Percentiles rank a stretch among this genome's conserved stretches.
Evolutionary conservation across 2,113 vertebrate genomes (phyloP).

Genomic region (Podarcis muralis): DNA sequence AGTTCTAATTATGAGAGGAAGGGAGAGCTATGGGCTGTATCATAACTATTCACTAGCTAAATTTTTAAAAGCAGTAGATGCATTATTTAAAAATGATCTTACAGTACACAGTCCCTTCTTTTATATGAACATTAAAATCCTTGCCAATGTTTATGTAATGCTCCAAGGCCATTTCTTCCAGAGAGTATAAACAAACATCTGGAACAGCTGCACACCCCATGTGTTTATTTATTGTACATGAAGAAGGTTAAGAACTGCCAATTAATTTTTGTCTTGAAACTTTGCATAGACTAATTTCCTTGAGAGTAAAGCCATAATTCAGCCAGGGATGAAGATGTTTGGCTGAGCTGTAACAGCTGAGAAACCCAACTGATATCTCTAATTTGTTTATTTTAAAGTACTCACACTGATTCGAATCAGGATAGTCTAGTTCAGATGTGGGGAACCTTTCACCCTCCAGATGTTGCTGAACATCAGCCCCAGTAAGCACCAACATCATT

Average conservation of each 20-base stretch:
- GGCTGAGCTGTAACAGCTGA: not conserved
- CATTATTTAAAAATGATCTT: not conserved
- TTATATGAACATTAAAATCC: not conserved
- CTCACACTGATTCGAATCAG: not conserved
- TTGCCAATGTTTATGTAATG: slow-evolving; percentile 25
- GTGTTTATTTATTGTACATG: slow-evolving; percentile 15
- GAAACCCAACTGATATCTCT: not conserved
- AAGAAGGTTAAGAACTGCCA: slow-evolving; percentile 12
- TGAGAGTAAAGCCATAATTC: slow-evolving; percentile 8
- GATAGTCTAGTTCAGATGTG: not conserved
- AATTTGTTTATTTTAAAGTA: not conserved
- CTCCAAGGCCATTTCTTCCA: not conserved
- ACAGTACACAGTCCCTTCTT: not conserved
- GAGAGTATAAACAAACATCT: slow-evolving; percentile 14
- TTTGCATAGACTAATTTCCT: slow-evolving; percentile 20
- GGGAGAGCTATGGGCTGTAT: not conserved
- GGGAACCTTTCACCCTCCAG: too few species aligned
- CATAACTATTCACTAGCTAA: not conserved
- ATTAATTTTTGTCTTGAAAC: slow-evolving; percentile 27
- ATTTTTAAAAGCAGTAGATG: not conserved
- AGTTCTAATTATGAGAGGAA: not conserved
- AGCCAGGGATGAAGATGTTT: slow-evolving; percentile 7
- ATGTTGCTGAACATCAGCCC: too few species aligned
- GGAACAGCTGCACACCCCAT: slow-evolving; percentile 10
- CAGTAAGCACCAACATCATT: not conserved